Evolutionary conservation across 2,888 invertebrate species (phyloP), one percentile per base, ranked within the genome.

Genomic region (Lordiphosa andalusiaca): DNA sequence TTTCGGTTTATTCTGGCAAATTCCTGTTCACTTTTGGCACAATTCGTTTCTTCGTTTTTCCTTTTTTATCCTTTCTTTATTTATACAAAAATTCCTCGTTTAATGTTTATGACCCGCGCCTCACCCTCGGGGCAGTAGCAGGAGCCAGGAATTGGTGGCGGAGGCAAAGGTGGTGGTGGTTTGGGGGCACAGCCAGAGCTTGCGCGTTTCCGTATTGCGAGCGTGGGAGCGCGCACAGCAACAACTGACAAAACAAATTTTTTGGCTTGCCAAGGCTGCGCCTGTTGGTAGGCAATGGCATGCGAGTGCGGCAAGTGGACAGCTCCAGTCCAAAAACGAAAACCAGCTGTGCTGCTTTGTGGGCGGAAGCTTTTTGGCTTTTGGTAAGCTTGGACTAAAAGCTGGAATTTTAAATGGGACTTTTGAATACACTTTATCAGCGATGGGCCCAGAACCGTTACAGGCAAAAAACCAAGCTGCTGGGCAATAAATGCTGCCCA

Each of bases 191-290:
- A 47, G 41, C 25, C 33, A 35, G 41, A 62, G 16, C 36, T 49
- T 23, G 37, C 30, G 55, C 56, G 48, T 44, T 38, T 51, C 44
- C 49, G 65, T 65, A 49, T 40, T 65, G 60, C 44, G 36, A 49
- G 68, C 63, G 59, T 74, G 61, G 58, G 67, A 67, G 65, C 63
- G 73, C 66, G 62, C 67, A 54, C 75, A 81, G 61, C 73, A 73
- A 76, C 77, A 81, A 70, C 71, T 63, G 67, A 59, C 63, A 56
- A 40, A 41, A 38, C 33, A 54, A 67, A 51, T 25, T 56, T 53
- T 44, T 33, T 16, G 33, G 44, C 44, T 30, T 44, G 30, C 30
- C 30, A 30, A 30, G 10, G 25, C 25, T 25, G 25, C 25, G 30
- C 30, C 30, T 30, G 30, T 30, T 9, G 30, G 30, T 10, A 30